Percentiles rank a stretch among this genome's conserved stretches.
phyloP scores from a whole-genome alignment of 2,888 invertebrate species.

The Hybos culiciformis region DNA sequence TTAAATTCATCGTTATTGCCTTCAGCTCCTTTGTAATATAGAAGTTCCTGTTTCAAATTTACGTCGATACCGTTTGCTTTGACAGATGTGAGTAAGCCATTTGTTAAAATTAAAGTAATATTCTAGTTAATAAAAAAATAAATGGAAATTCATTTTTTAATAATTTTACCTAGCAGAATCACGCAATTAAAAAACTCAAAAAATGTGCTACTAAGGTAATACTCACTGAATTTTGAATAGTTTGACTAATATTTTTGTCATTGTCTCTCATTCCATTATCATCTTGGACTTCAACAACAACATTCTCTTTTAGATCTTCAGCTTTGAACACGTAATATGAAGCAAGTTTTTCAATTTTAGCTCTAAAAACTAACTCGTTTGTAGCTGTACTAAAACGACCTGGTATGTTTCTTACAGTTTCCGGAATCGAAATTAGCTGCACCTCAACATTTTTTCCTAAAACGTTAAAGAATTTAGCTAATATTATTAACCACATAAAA shows the following conservation, averaged over 20 bases:
- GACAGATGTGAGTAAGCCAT: neutral
- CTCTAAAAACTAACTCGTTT: slow-evolving; percentile 57
- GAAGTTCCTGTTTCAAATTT: slow-evolving; percentile 44
- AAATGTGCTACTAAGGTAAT: too few relatives aligned
- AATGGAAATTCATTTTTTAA: neutral
- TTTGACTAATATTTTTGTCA: neutral
- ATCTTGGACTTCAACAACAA: too few relatives aligned
- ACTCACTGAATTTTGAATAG: neutral
- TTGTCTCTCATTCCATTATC: too few relatives aligned
- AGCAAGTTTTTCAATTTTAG: slow-evolving; percentile 40
- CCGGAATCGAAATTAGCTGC: slow-evolving; percentile 49
- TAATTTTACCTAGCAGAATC: too few relatives aligned
- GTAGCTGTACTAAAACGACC: slow-evolving; percentile 48
- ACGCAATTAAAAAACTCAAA: too few relatives aligned
- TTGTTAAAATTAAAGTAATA: neutral
- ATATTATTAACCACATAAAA: neutral
- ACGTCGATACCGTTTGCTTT: neutral
- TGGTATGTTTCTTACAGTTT: slow-evolving; percentile 41
- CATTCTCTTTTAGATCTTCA: neutral
- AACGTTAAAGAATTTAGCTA: neutral
- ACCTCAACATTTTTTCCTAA: slow-evolving; percentile 38
- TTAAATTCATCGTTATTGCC: slow-evolving; percentile 48
- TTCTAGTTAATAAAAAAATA: neutral
- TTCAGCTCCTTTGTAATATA: slow-evolving; percentile 54
- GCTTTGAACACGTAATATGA: slow-evolving; percentile 35